Base-by-base conservation (phyloP, 1,140 invertebrate genomes). In the Rhyzopertha dominica region DNA sequence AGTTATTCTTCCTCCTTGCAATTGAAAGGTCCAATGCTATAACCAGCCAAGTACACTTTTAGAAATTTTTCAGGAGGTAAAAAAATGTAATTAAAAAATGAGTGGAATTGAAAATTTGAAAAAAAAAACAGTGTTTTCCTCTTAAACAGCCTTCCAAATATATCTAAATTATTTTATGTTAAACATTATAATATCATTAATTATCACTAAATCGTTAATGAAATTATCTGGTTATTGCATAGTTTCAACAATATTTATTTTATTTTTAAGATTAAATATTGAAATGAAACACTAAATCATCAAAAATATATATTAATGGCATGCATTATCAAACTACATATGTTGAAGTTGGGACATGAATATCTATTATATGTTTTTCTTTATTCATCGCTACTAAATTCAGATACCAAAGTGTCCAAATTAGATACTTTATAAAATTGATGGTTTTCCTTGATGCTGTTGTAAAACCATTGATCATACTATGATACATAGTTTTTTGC, bases 391-490 rank as follows among this genome's bases (percentile, higher is more conserved):
- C 17, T 19, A 19, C 34, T 36, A 36, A 18, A 36, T 36, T 36
- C 16, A 20, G 34, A 36, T 5, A 36, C 10, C 23, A 20, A 36
- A 19, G 5, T 17, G 14, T 36, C 16, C 7, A 5, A 7, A 36
- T 36, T 36, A 19, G 34, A 5, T 41, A 28, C 38, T 16, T 13
- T 28, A 29, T 28, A 12, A 30, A 5, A 23, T 1, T 2, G 14
- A 17, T 43, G 30, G 24, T 34, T 32, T 20, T 43, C n/a, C 28
- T 41, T 16, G 18, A 41, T 30, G 5, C 32, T 17, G 4, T 32
- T 10, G 26, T 31, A 42, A 35, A 43, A 45, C 30, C 43, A 45
- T 36, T 26, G 31, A 17, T 45, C 32, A 29, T 24, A 37, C 13
- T 12, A 3, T 2, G 32, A 34, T 13, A 45, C 43, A 45, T 36